These are phyloP conservation scores for Chauna torquata DNA, from an alignment of 2,113 vertebrate genomes.

Conservation along the genomic window DNA sequence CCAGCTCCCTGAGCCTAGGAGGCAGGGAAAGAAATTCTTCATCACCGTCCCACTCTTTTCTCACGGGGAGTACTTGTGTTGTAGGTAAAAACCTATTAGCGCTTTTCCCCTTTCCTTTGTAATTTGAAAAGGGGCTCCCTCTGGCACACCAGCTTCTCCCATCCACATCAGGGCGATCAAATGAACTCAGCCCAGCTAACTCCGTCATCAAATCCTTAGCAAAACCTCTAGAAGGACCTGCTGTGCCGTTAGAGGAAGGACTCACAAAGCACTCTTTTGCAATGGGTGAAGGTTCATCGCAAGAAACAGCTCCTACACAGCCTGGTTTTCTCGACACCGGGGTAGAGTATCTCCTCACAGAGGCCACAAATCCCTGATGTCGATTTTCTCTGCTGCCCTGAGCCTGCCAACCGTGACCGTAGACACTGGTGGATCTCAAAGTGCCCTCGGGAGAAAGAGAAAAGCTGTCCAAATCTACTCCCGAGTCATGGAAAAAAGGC, in stretches of 20 bases:
- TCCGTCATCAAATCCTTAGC: not conserved
- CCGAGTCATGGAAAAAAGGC: conserved; percentile 83
- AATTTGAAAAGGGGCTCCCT: not conserved
- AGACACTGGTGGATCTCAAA: conserved; percentile 25
- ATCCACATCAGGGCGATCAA: not conserved
- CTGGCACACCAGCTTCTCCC: not conserved
- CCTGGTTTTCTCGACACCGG: conserved; percentile 21
- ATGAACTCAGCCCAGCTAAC: not conserved
- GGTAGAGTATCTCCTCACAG: conserved; percentile 18
- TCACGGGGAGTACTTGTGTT: conserved; percentile 53
- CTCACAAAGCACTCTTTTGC: conserved; percentile 38
- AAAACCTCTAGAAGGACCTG: conserved; percentile 8
- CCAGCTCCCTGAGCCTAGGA: conserved; percentile 81
- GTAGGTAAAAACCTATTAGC: conserved; percentile 49
- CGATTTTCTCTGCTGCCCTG: not conserved
- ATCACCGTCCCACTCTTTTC: conserved; percentile 70
- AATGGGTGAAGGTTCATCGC: not conserved
- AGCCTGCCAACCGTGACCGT: not conserved
- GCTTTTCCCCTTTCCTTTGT: not conserved
- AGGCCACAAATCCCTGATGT: not conserved
- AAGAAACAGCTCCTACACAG: not conserved
- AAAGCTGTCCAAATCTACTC: conserved; percentile 85
- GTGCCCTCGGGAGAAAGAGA: conserved; percentile 75
- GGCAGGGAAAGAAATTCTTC: conserved; percentile 90
- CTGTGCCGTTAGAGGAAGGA: conserved; percentile 20